Conservation (phyloP, 2,113 vertebrate genomes). For the Caretta caretta region DNA sequence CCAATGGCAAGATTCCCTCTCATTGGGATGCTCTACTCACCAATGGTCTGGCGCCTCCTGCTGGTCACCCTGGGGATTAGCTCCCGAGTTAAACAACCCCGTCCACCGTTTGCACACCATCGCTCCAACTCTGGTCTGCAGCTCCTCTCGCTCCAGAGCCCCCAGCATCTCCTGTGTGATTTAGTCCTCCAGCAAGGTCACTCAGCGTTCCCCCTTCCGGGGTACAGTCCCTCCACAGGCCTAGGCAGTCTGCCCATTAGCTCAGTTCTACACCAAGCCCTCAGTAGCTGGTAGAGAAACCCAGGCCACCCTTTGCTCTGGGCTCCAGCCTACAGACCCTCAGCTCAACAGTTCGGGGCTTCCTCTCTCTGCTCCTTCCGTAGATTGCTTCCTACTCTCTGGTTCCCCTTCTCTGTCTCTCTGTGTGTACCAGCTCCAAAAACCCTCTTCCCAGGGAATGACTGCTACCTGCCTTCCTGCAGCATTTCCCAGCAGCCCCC, state of each 20-base stretch:
- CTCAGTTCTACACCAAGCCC: background rate
- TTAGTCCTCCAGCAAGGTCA: background rate
- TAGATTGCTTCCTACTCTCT: background rate
- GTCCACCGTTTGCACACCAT: accelerated
- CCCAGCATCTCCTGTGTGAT: background rate
- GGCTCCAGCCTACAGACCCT: background rate
- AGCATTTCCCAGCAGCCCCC: too few species aligned
- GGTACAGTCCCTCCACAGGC: background rate
- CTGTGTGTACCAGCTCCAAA: background rate
- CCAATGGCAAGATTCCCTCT: background rate
- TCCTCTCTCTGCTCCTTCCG: background rate
- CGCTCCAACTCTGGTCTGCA: background rate
- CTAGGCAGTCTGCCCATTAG: background rate
- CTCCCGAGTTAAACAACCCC: background rate
- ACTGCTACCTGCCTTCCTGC: background rate
- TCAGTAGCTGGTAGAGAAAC: background rate
- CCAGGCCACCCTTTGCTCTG: background rate
- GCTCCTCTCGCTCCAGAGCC: background rate
- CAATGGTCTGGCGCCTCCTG: background rate
- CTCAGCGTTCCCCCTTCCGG: background rate
- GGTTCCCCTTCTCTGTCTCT: too few species aligned
- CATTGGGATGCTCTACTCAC: background rate
- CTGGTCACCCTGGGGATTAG: background rate
- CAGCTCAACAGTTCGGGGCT: background rate
- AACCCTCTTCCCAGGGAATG: background rate